These are phyloP conservation scores for Orestias chungarensis DNA, from an alignment of 2,797 vertebrate genomes.

Conservation along the genomic window DNA sequence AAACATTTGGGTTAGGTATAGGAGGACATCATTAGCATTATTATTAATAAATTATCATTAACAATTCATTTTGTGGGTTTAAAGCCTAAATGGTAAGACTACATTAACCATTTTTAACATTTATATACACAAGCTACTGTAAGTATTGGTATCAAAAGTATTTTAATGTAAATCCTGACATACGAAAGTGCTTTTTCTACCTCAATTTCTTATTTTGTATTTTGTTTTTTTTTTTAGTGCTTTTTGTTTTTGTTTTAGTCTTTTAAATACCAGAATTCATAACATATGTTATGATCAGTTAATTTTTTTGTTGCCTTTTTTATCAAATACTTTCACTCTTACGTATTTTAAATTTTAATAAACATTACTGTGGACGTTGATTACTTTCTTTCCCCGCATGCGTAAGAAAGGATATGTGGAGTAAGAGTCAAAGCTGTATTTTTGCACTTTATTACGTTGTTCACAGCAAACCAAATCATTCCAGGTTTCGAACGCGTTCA, in stretches of 20 bases:
- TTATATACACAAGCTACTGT: background rate
- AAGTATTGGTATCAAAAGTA: background rate
- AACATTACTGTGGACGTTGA: background rate
- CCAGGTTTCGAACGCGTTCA: constrained; percentile 6
- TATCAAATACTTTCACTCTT: background rate
- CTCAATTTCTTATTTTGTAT: background rate
- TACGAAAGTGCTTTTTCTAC: background rate
- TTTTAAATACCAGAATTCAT: background rate
- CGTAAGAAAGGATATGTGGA: background rate
- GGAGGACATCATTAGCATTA: too few relatives aligned
- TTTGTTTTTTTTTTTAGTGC: background rate
- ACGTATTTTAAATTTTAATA: background rate
- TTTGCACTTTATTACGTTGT: constrained; percentile 3
- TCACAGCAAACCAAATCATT: background rate
- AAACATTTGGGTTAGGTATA: too few relatives aligned
- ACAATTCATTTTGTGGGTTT: too few relatives aligned
- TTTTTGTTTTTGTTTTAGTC: background rate
- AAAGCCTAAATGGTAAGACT: too few relatives aligned
- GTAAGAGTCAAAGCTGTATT: background rate
- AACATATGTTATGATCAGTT: background rate
- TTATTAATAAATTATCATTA: too few relatives aligned
- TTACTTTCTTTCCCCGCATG: background rate
- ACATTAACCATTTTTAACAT: too few relatives aligned
- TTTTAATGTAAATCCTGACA: background rate
- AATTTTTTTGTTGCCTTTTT: background rate